A percentile compares a stretch with the other conserved stretches of the same genome.
Conservation (phyloP, 2,888 invertebrate genomes). For the Urechis unicinctus region DNA sequence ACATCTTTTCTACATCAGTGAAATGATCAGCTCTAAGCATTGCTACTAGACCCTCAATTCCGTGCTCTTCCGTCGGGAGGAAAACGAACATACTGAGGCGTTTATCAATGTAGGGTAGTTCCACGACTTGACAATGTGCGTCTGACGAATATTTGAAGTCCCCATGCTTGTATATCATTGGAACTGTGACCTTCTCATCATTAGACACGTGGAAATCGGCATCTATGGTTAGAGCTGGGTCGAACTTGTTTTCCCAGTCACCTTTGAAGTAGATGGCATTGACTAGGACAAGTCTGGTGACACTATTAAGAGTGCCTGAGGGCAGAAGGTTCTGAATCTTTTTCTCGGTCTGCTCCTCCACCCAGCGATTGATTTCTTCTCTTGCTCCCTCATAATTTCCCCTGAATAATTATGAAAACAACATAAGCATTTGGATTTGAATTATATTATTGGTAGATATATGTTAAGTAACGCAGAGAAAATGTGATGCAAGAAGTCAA, state of each 20-base stretch:
- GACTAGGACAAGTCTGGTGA: constrained; percentile 43
- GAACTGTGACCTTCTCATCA: constrained; percentile 56
- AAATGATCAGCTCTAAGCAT: constrained; percentile 8
- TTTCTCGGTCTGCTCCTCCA: constrained; percentile 68
- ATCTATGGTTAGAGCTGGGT: constrained; percentile 57
- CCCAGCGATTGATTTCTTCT: constrained; percentile 69
- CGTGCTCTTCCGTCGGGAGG: constrained; percentile 13
- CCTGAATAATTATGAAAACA: too few species aligned
- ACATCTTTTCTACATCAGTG: neutral
- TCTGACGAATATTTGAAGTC: constrained; percentile 59
- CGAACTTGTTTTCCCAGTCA: constrained; percentile 54
- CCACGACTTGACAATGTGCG: constrained; percentile 24
- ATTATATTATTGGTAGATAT: too few species aligned
- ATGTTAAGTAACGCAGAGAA: too few species aligned
- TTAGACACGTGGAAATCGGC: constrained; percentile 60
- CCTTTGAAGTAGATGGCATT: constrained; percentile 50
- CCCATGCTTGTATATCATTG: constrained; percentile 64
- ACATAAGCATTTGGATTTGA: too few species aligned
- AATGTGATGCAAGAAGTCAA: too few species aligned
- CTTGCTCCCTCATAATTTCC: constrained; percentile 41
- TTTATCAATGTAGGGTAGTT: constrained; percentile 60
- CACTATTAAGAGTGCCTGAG: constrained; percentile 45
- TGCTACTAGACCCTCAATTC: constrained; percentile 8
- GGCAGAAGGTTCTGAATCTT: constrained; percentile 71
- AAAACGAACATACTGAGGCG: constrained; percentile 21